phyloP scores from a whole-genome alignment of 2,888 invertebrate species.

The Clivina fossor region DNA sequence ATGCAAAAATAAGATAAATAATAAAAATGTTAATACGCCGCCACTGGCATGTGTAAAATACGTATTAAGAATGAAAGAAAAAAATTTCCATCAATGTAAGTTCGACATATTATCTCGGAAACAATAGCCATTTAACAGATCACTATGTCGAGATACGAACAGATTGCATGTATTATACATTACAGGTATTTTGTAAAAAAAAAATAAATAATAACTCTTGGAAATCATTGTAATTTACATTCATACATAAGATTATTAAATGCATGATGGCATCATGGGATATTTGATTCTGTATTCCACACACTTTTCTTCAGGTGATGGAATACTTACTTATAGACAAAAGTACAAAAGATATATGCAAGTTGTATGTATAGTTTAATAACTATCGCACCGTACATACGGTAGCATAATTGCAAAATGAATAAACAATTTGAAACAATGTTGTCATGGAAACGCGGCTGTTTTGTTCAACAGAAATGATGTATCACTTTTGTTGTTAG shows the following conservation, averaged over 20 bases:
- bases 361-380: no score
- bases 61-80: conserved; percentile 1
- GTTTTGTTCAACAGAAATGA: neutral
- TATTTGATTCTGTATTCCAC: no score
- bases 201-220: no score
- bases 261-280: no score
- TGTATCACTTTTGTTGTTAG: neutral
- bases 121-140: conserved; percentile 48
- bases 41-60: neutral
- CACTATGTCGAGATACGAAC: conserved; percentile 45
- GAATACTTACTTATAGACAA: no score
- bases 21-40: neutral
- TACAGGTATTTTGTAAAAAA: conserved; percentile 47
- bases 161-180: conserved; percentile 49
- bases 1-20: neutral
- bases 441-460: neutral
- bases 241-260: no score
- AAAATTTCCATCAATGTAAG: conserved; percentile 46
- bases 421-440: neutral
- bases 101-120: conserved; percentile 51
- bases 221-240: no score
- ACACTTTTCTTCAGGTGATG: no score
- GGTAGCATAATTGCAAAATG: neutral
- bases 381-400: no score
- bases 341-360: no score